Evolutionary conservation across 2,113 vertebrate species (phyloP).

Genomic region (Stigmatopora nigra): DNA sequence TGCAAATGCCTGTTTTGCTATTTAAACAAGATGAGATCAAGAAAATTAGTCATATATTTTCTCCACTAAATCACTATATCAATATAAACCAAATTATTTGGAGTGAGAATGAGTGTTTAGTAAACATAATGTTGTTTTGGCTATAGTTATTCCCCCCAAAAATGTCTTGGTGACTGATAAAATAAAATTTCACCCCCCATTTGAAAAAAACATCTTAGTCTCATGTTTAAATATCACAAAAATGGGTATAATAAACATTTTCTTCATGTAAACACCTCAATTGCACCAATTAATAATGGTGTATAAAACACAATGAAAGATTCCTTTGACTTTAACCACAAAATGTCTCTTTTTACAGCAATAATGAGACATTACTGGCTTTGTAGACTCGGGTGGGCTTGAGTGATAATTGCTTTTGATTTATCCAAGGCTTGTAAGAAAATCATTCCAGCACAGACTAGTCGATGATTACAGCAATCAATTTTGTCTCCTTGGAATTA

Average conservation of each 20-base stretch:
- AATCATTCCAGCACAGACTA: conserved; percentile 37
- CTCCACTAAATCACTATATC: too few relatives aligned
- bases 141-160: too few relatives aligned
- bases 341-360: conserved; percentile 17
- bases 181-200: too few relatives aligned
- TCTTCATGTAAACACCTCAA: neutral
- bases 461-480: conserved; percentile 55
- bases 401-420: conserved; percentile 12
- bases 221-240: neutral
- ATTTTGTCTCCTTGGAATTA: conserved; percentile 27
- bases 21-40: neutral
- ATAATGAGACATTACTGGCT: neutral
- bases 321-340: conserved; percentile 54
- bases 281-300: conserved; percentile 32
- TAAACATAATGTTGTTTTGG: too few relatives aligned
- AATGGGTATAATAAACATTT: neutral
- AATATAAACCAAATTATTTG: too few relatives aligned
- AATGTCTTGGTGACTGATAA: too few relatives aligned
- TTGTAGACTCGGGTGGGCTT: neutral
- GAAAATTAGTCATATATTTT: neutral
- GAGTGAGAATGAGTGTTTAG: too few relatives aligned
- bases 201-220: neutral
- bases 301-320: conserved; percentile 67
- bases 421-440: conserved; percentile 18
- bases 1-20: neutral